Evolutionary conservation across 2,797 vertebrate species (phyloP).

Genomic region (Selene dorsalis): DNA sequence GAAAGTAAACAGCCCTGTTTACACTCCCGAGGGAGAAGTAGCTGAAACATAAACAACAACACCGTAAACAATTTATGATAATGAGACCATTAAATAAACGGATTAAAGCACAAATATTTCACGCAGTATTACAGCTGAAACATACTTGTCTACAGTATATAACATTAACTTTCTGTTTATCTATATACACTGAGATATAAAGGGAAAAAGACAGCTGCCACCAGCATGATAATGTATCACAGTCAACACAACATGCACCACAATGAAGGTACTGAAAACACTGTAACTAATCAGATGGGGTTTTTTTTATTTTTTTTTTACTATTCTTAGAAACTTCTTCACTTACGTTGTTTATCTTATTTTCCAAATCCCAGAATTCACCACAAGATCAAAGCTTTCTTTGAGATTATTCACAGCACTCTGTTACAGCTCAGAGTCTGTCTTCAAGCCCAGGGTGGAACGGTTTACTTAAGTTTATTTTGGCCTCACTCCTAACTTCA

Average conservation of each 20-base stretch:
- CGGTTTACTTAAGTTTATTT: not conserved
- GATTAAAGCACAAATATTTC: not conserved
- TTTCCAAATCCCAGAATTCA: conserved; percentile 5
- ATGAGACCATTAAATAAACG: not conserved
- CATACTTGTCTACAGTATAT: no score
- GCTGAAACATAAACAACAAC: not conserved
- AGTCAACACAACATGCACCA: not conserved
- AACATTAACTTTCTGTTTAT: not conserved
- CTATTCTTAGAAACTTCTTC: not conserved
- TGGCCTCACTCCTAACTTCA: not conserved
- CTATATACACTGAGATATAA: not conserved
- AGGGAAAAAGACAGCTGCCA: not conserved
- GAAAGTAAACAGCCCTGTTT: not conserved
- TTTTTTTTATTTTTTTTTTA: not conserved
- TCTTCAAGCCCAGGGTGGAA: conserved; percentile 8
- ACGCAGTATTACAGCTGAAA: not conserved
- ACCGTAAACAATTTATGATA: not conserved
- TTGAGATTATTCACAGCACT: not conserved
- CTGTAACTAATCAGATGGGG: no score
- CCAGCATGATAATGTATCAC: not conserved
- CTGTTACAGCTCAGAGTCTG: not conserved
- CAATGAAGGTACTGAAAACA: not conserved
- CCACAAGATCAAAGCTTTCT: no score
- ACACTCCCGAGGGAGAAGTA: not conserved
- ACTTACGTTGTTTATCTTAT: not conserved